Conservation (phyloP, 2,797 vertebrate genomes). For the Selene dorsalis region DNA sequence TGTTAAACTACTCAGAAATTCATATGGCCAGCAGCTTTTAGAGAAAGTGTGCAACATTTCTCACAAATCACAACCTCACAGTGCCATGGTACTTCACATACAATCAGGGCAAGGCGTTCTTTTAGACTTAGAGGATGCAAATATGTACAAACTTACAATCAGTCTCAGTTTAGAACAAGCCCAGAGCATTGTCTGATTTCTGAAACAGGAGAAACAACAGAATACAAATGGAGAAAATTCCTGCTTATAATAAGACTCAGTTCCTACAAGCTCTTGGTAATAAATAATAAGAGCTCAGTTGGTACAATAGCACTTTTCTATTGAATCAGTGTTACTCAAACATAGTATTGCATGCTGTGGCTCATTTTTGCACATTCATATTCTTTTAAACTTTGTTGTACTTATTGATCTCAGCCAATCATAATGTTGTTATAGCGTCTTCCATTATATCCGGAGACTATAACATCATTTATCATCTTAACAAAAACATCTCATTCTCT, state of each 20-base stretch:
- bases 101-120: neutral
- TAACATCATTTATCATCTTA: neutral
- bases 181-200: neutral
- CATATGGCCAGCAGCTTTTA: neutral
- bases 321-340: neutral
- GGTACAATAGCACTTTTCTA: too few relatives aligned
- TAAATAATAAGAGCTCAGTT: neutral
- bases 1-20: conserved; percentile 32
- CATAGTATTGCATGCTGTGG: neutral
- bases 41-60: neutral
- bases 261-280: neutral
- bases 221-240: neutral
- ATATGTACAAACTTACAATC: neutral
- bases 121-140: neutral
- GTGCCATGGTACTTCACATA: neutral
- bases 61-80: neutral
- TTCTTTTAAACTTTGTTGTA: neutral
- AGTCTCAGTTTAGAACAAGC: neutral
- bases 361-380: neutral
- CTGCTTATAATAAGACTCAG: neutral
- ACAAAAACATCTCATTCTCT: neutral
- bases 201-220: neutral
- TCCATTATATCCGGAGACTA: neutral
- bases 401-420: neutral
- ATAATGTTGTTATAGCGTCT: neutral